These are phyloP conservation scores for Cerastis rubricosa DNA, from an alignment of 2,888 invertebrate species.

Conservation along the genomic window DNA sequence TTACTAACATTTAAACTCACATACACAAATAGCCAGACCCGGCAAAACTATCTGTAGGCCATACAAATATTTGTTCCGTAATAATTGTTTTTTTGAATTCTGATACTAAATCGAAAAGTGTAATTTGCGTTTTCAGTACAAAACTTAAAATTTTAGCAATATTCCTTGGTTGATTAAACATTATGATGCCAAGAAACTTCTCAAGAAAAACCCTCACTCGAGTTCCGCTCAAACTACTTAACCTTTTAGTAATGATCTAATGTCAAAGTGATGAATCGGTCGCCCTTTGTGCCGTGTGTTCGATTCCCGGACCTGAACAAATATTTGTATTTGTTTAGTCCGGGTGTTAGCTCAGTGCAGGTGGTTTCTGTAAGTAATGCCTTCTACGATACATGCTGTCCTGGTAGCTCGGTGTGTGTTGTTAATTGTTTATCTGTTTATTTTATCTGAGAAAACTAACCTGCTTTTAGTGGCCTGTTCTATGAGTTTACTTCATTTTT, in stretches of 20 bases:
- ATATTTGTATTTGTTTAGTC: conserved; percentile 39
- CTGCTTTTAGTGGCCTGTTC: background rate
- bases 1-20: no score
- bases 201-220: background rate
- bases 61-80: no score
- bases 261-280: conserved; percentile 48
- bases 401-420: conserved; percentile 24
- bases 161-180: background rate
- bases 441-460: background rate
- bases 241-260: conserved; percentile 39
- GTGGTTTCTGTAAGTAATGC: conserved; percentile 36
- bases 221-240: background rate
- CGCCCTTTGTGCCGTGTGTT: conserved; percentile 35
- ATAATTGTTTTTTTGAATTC: no score
- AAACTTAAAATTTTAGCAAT: background rate
- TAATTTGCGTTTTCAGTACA: no score
- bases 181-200: background rate
- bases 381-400: conserved; percentile 5
- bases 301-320: conserved; percentile 26
- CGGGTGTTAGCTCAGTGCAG: conserved; percentile 17
- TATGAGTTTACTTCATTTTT: background rate
- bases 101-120: no score
- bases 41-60: no score
- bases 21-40: no score
- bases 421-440: conserved; percentile 7